These are phyloP conservation scores for Plagiodera versicolora DNA, from an alignment of 2,888 invertebrate genomes.

Conservation along the genomic window DNA sequence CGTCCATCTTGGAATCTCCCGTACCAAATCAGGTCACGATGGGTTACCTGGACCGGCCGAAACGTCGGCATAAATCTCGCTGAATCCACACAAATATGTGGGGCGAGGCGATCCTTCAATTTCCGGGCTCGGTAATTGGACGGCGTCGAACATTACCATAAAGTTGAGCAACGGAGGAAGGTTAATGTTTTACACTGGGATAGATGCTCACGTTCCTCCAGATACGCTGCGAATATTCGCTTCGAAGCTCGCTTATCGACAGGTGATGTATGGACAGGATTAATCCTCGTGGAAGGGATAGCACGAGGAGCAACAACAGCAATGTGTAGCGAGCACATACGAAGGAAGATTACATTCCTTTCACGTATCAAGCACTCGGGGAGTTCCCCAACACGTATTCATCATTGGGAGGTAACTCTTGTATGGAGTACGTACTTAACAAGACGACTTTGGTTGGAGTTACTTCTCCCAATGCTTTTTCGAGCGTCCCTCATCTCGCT, in stretches of 20 bases:
- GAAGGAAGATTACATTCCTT: conserved; percentile 8
- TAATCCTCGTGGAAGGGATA: not conserved
- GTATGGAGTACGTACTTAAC: no score
- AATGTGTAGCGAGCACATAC: no score
- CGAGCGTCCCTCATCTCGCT: no score
- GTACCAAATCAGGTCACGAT: no score
- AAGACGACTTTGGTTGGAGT: no score
- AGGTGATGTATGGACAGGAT: not conserved
- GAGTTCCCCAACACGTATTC: no score
- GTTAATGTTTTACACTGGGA: not conserved
- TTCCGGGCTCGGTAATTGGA: not conserved
- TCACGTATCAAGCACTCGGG: no score
- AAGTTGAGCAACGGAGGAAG: not conserved
- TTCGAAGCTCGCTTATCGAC: not conserved
- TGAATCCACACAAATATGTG: not conserved
- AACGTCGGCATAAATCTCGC: not conserved
- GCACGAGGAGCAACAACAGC: not conserved
- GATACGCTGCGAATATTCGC: not conserved
- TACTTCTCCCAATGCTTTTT: no score
- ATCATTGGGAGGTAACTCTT: no score
- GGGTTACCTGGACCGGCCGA: not conserved
- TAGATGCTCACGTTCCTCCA: not conserved
- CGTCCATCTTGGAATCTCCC: not conserved
- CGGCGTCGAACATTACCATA: not conserved
- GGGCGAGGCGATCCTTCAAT: not conserved